Percentiles rank a stretch among this genome's conserved stretches.
phyloP scores from a whole-genome alignment of 2,888 invertebrate species.

The Endotricha flammealis region DNA sequence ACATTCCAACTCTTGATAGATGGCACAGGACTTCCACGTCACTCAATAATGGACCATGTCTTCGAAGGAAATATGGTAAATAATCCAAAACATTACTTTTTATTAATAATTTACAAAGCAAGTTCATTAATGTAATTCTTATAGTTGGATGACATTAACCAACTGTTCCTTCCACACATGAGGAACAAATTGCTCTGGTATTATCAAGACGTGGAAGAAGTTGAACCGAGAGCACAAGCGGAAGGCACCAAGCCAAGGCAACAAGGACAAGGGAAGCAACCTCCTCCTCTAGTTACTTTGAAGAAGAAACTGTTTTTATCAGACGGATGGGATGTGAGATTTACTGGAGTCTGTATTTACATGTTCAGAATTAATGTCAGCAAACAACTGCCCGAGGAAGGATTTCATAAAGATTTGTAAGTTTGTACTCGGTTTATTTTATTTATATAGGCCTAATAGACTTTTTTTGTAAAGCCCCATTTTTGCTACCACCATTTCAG shows the following conservation, averaged over 20 bases:
- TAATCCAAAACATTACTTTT: background rate
- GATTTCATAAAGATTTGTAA: conserved; percentile 91
- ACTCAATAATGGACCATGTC: conserved; percentile 93
- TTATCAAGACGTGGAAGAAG: conserved; percentile 90
- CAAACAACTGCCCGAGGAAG: conserved; percentile 93
- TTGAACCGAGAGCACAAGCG: conserved; percentile 71
- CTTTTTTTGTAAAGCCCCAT: too few relatives aligned
- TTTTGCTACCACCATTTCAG: too few relatives aligned
- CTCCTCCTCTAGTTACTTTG: conserved; percentile 58
- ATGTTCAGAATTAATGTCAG: conserved; percentile 90
- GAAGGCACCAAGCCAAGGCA: conserved; percentile 64
- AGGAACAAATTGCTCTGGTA: conserved; percentile 92
- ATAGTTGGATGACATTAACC: conserved; percentile 91
- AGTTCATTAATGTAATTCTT: conserved; percentile 23
- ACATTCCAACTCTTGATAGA: conserved; percentile 92
- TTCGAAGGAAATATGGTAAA: conserved; percentile 92
- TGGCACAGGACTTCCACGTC: conserved; percentile 87
- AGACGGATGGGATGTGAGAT: conserved; percentile 88
- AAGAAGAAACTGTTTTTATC: conserved; percentile 91
- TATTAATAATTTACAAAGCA: background rate
- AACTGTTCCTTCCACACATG: conserved; percentile 90
- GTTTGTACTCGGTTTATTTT: too few relatives aligned
- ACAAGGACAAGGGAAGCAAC: conserved; percentile 67
- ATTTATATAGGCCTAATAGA: too few relatives aligned
- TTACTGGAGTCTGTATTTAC: conserved; percentile 90